Evolutionary conservation across 2,888 invertebrate species (phyloP).

Genomic region (Hemicrepidius hirtus): DNA sequence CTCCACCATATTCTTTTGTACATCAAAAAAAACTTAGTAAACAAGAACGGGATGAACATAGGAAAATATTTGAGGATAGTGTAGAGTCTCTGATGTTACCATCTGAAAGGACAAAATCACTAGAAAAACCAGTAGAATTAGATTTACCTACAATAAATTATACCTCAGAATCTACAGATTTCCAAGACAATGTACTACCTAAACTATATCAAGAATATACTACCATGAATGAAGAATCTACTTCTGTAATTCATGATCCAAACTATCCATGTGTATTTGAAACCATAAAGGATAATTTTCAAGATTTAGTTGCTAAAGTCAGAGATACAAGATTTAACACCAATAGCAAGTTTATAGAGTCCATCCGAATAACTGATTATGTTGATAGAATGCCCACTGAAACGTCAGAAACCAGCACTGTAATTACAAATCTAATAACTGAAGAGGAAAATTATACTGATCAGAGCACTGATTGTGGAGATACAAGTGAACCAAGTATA

Average conservation of each 20-base stretch:
- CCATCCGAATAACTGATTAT: not conserved
- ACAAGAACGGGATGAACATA: conserved; percentile 1
- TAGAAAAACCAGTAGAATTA: not conserved
- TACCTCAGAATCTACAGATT: too few species aligned
- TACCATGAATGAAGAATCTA: not conserved
- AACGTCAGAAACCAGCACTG: not conserved
- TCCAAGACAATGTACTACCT: not conserved
- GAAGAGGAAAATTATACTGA: not conserved
- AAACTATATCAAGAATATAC: not conserved
- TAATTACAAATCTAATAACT: too few species aligned
- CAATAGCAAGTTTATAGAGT: not conserved
- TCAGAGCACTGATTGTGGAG: too few species aligned
- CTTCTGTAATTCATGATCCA: not conserved
- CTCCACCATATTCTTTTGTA: conserved; percentile 78
- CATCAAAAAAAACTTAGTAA: conserved; percentile 9
- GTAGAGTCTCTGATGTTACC: not conserved
- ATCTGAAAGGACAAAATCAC: not conserved
- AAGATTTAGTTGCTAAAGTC: conserved; percentile 4
- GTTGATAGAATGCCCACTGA: not conserved
- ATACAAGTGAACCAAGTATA: too few species aligned
- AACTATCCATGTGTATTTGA: not conserved
- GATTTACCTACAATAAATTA: too few species aligned
- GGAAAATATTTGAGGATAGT: not conserved
- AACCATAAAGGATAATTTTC: not conserved
- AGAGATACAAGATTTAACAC: not conserved